Evolutionary conservation across 2,888 invertebrate genomes (phyloP).

Genomic region (Cylloceria caligata): DNA sequence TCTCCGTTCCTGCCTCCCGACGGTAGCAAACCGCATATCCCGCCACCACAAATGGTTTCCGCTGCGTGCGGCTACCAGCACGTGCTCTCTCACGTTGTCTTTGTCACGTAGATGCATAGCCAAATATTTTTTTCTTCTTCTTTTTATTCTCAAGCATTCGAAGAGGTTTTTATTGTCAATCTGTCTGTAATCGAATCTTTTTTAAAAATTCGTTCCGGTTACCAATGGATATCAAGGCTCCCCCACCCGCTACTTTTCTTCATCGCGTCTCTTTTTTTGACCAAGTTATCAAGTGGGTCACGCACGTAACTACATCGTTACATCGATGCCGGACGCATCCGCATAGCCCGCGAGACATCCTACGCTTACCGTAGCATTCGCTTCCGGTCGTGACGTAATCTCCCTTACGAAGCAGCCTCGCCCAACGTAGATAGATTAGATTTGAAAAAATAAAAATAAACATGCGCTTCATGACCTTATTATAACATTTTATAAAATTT

Average conservation of each 20-base stretch:
- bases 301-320: background rate
- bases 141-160: background rate
- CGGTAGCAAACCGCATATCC: background rate
- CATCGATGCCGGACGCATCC: conserved; percentile 40
- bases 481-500: too few relatives aligned
- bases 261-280: background rate
- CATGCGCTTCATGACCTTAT: too few relatives aligned
- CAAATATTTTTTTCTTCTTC: background rate
- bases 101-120: background rate
- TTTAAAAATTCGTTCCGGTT: background rate
- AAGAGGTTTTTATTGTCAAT: background rate
- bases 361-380: conserved; percentile 55
- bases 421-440: background rate
- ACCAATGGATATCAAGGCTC: background rate
- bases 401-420: conserved; percentile 60
- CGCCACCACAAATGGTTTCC: conserved; percentile 57
- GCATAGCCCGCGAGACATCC: conserved; percentile 42
- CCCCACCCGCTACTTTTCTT: background rate
- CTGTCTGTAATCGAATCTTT: background rate
- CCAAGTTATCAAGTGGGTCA: conserved; percentile 5
- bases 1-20: background rate
- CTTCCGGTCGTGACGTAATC: conserved; percentile 74
- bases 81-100: background rate
- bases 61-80: conserved; percentile 25
- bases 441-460: background rate